Evolutionary conservation across 2,888 invertebrate species (phyloP).

Genomic region (Andrena minutula): DNA sequence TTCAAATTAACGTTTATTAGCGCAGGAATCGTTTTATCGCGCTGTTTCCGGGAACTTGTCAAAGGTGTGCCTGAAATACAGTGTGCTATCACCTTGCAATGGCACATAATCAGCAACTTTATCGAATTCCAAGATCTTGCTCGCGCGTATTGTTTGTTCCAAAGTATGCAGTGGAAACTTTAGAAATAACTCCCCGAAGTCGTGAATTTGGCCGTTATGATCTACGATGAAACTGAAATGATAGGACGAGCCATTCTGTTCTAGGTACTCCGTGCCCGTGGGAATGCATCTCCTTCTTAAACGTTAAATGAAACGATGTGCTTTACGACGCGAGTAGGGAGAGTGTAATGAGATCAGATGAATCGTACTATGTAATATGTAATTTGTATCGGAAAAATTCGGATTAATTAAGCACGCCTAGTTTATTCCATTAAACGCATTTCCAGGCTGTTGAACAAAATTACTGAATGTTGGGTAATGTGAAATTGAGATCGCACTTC

Average conservation of each 20-base stretch:
- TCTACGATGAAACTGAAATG: not conserved
- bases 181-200: not conserved
- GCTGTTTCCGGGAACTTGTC: not conserved
- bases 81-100: not conserved
- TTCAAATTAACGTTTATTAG: conserved; percentile 21
- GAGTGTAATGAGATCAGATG: too few species aligned
- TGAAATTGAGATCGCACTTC: too few species aligned
- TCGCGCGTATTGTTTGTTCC: not conserved
- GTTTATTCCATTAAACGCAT: too few species aligned
- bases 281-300: too few species aligned
- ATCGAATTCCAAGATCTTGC: not conserved
- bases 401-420: too few species aligned
- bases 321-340: too few species aligned
- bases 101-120: not conserved
- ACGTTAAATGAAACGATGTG: too few species aligned
- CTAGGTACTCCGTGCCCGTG: too few species aligned
- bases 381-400: too few species aligned
- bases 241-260: not conserved
- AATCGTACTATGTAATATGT: too few species aligned
- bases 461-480: too few species aligned
- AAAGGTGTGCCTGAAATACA: not conserved
- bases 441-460: too few species aligned
- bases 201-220: not conserved
- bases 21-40: conserved; percentile 15
- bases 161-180: not conserved